phyloP scores from a whole-genome alignment of 2,797 vertebrate species.

The Enteromius viviparus region DNA sequence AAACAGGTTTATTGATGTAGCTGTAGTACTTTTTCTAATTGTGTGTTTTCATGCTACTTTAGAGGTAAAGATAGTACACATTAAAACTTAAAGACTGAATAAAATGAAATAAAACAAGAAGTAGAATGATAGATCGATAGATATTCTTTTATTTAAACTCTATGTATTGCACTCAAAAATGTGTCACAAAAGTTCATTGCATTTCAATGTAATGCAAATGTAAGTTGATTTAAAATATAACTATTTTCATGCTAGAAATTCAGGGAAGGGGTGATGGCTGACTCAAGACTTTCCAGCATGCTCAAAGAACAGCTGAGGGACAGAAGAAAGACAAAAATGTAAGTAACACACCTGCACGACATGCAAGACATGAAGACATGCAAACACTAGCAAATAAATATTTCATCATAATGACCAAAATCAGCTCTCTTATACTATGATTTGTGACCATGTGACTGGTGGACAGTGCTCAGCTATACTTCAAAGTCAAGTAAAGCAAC shows the following conservation, averaged over 20 bases:
- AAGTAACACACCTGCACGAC: conserved; percentile 54
- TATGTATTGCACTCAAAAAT: neutral
- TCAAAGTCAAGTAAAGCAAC: neutral
- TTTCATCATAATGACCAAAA: neutral
- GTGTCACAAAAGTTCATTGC: neutral
- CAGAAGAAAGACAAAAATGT: conserved; percentile 77
- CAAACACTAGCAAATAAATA: neutral
- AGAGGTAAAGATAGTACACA: neutral
- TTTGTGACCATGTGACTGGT: neutral
- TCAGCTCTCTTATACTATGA: neutral
- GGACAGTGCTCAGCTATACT: neutral
- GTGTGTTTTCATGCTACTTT: neutral
- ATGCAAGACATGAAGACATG: too few species aligned
- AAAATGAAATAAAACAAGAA: neutral
- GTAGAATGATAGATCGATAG: neutral
- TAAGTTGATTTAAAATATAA: neutral
- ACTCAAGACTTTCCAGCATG: conserved; percentile 79
- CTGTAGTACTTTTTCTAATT: neutral
- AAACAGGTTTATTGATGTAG: neutral
- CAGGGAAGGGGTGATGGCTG: conserved; percentile 81
- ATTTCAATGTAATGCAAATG: neutral
- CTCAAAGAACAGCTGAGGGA: conserved; percentile 86
- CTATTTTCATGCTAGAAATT: conserved; percentile 76
- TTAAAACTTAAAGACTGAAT: neutral
- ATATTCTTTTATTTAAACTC: neutral